phyloP scores from a whole-genome alignment of 2,113 vertebrate species.

The Himantopus leucocephalus region DNA sequence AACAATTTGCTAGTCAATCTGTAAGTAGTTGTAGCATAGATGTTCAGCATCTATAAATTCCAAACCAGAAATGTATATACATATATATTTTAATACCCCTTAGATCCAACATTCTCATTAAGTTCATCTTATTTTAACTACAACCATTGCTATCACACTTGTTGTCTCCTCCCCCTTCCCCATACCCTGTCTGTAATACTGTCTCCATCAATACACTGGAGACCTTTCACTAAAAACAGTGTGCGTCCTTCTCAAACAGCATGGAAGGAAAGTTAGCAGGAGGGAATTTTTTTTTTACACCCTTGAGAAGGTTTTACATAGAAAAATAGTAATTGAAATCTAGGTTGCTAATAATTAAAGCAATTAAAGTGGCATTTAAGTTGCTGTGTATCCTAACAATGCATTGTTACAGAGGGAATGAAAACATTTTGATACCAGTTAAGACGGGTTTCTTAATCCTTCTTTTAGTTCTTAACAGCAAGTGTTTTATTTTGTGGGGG shows the following conservation, averaged over 20 bases:
- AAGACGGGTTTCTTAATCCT: neutral
- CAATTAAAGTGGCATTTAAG: slow-evolving; percentile 26
- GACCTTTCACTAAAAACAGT: slow-evolving; percentile 23
- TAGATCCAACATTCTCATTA: neutral
- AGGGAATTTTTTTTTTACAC: neutral
- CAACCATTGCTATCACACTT: neutral
- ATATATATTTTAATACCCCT: neutral
- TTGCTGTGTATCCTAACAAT: slow-evolving; percentile 31
- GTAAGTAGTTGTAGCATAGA: neutral
- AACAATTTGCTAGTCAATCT: neutral
- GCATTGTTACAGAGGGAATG: neutral
- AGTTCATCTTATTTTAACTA: neutral
- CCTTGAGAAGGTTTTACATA: neutral
- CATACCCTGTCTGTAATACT: neutral
- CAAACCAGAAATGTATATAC: neutral
- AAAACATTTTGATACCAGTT: slow-evolving; percentile 24
- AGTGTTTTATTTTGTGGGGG: neutral
- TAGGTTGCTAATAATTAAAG: slow-evolving; percentile 50
- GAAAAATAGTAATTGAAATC: slow-evolving; percentile 17
- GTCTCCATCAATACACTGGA: neutral
- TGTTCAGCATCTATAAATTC: neutral
- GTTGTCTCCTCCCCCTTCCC: neutral
- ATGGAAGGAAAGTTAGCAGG: slow-evolving; percentile 19
- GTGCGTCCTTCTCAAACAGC: slow-evolving; percentile 6
- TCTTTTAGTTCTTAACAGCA: neutral